Evolutionary conservation across 2,888 invertebrate species (phyloP), one percentile per base, ranked within the genome.

Genomic region (Oscheius sp.): DNA sequence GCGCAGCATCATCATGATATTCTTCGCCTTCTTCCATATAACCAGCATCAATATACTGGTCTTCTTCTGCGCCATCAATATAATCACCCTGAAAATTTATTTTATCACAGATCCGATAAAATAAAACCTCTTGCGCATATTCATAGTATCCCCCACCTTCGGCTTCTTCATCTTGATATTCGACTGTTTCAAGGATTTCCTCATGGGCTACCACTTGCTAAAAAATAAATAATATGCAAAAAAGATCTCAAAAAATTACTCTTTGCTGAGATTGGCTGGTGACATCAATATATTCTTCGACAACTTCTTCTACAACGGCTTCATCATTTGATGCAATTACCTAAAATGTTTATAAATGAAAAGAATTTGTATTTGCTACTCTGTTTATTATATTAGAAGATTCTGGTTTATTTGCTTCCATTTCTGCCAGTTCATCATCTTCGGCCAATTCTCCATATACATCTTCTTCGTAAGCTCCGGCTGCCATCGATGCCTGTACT

Each of bases 371-470:
- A 18, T 3, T 49, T 16, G 6, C 13, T 49, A 49, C 49, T 49
- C 49, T 49, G 21, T 46, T 12, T 2, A 43, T 46, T 23, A 13
- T 55, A 23, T 12, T 9, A 2, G 25, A 12, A 52, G 27, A 7
- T 41, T 25, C 25, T 21, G 53, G 70, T 53, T 63, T 64, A 7
- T 35, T 46, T 46, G 35, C 35, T 35, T 58, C 59, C 16, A 64
- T 64, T 13, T 43, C 56, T 13, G 64, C 56, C 35, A 70, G 49
- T 45, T 74, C 71, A 43, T 64, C 74, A 13, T 70, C 66, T 35
- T 74, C 70, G 0, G 61, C 71, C 35, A 56, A 16, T 27, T 61
- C 64, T 7, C 58, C 66, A 7, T 52, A 58, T 0, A 56, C 53
- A 21, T 64, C 66, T 7, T 41, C 71, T 52, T 58, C 66, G 21